A percentile compares a stretch with the other conserved stretches of the same genome.
Conservation (phyloP, 2,888 invertebrate species). For the Empis stercorea region DNA sequence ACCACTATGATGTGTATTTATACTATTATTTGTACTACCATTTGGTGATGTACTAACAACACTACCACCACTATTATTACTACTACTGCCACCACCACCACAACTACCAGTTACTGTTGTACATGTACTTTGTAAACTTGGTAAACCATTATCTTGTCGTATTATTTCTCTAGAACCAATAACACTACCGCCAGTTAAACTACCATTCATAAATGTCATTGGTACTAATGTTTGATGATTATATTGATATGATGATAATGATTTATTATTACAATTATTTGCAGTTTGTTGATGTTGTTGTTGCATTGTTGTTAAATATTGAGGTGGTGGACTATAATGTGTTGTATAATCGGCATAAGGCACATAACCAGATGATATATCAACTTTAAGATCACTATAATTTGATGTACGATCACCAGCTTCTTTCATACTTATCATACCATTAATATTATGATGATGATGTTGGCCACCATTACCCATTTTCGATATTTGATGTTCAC, state of each 20-base stretch:
- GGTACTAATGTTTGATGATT: slow-evolving; percentile 17
- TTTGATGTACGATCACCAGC: slow-evolving; percentile 78
- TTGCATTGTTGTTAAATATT: slow-evolving; percentile 22
- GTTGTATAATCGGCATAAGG: slow-evolving; percentile 81
- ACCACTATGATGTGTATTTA: slow-evolving; percentile 29
- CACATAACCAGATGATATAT: slow-evolving; percentile 52
- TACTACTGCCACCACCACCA: slow-evolving; percentile 1
- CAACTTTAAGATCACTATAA: slow-evolving; percentile 82
- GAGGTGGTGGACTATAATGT: slow-evolving; percentile 69
- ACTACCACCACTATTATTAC: slow-evolving; percentile 14
- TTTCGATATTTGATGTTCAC: slow-evolving; percentile 42
- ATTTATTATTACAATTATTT: background rate
- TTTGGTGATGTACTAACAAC: slow-evolving; percentile 36
- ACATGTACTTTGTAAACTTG: slow-evolving; percentile 25
- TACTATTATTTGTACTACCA: slow-evolving; percentile 34
- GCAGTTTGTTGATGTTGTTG: slow-evolving; percentile 15
- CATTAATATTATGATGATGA: slow-evolving; percentile 77
- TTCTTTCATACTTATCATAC: slow-evolving; percentile 41
- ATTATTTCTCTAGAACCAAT: slow-evolving; percentile 26
- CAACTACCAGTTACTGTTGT: slow-evolving; percentile 13
- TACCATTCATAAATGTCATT: slow-evolving; percentile 31
- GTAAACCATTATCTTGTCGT: slow-evolving; percentile 35
- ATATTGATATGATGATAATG: background rate
- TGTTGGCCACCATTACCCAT: slow-evolving; percentile 34
- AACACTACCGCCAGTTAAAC: slow-evolving; percentile 33